phyloP scores from a whole-genome alignment of 2,113 vertebrate species.

The Ariopsis seemanni region DNA sequence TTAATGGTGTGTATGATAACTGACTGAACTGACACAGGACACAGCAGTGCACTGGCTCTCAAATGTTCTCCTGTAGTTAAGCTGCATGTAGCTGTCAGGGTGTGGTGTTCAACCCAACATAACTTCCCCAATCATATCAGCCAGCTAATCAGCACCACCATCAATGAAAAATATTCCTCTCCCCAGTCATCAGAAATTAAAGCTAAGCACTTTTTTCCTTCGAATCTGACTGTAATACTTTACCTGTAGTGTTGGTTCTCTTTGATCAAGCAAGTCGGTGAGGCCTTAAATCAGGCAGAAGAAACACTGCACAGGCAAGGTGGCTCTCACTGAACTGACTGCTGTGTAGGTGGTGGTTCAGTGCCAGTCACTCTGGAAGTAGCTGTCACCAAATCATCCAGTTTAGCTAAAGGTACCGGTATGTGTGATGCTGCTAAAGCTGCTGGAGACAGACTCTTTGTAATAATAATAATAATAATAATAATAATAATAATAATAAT shows the following conservation, averaged over 20 bases:
- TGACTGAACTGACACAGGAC: conserved; percentile 25
- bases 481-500: too few species aligned
- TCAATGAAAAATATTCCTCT: conserved; percentile 38
- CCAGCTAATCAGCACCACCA: conserved; percentile 55
- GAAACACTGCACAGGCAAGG: conserved; percentile 43
- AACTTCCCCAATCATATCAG: conserved; percentile 53
- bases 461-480: too few species aligned
- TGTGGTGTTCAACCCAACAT: conserved; percentile 35
- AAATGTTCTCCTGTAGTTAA: conserved; percentile 16
- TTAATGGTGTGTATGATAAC: background rate
- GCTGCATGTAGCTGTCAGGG: conserved; percentile 18
- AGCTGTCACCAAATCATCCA: conserved; percentile 50
- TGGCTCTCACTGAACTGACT: conserved; percentile 48
- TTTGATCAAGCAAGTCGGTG: conserved; percentile 63
- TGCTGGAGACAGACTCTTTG: conserved; percentile 25
- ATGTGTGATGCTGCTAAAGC: conserved; percentile 12
- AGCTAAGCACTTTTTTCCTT: conserved; percentile 3
- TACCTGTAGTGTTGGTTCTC: conserved; percentile 51
- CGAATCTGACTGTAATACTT: conserved; percentile 41
- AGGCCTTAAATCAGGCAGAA: conserved; percentile 56
- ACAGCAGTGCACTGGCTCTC: conserved; percentile 10
- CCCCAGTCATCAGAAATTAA: conserved; percentile 45
- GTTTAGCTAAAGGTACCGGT: conserved; percentile 52
- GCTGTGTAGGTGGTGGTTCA: conserved; percentile 33
- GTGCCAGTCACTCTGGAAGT: conserved; percentile 47